Base-by-base conservation (phyloP, 2,888 invertebrate genomes). In the Melipona beecheii region DNA sequence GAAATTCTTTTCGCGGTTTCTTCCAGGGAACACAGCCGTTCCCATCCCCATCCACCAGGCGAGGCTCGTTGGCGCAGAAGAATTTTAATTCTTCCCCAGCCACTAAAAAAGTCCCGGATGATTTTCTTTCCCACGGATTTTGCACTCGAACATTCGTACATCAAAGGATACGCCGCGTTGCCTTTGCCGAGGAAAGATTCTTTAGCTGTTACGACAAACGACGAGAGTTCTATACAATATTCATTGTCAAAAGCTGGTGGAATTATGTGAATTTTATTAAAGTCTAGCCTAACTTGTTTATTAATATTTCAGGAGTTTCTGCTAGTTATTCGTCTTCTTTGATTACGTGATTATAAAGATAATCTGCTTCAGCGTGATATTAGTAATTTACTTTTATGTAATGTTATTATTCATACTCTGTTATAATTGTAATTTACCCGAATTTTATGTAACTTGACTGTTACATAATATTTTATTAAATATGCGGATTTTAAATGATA, bases 1-100 rank as follows among this genome's bases (percentile, higher is more conserved):
- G 87, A 89, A 91, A 91, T 92, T 91, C 91, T 91, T 89, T 91
- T 87, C 89, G 89, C 87, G 91, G 87, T 90, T 90, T 88, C 85
- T 84, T 84, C 85, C 79, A 81, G 78, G 80, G 90, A 88, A 88
- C 87, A 86, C 85, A 86, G 81, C 83, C 81, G 77, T 68, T 73
- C 72, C 77, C 43, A 68, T 73, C 83, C 76, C 60, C 60, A 68
- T 81, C 74, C 80, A 75, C 52, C 54, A 43, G 62, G 81, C 76
- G 84, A 77, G 83, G 64, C 56, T 87, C 83, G 86, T 86, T 82
- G 87, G 83, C 80, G 87, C 84, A 83, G 84, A 91, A 90, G 90
- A 91, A 91, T 92, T 92, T 92, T 91, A 91, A 92, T 91, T 91
- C 89, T 90, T 86, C 79, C 81, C 83, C 79, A 36, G 0, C 27